Evolutionary conservation across 2,888 invertebrate species (phyloP).

Genomic region (Phrixothrix hirtus): DNA sequence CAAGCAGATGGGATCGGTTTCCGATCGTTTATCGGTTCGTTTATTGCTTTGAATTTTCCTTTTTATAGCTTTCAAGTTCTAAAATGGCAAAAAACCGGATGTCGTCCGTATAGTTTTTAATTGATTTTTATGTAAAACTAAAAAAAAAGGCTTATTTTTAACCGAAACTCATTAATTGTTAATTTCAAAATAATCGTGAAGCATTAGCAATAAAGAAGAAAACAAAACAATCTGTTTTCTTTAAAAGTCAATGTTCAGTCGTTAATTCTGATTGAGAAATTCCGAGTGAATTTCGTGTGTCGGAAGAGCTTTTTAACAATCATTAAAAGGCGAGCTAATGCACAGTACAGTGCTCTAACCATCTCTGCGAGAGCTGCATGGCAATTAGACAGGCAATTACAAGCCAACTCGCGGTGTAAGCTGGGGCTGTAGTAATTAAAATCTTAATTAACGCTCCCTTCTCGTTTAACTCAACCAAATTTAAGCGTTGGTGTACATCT

Average conservation of each 20-base stretch:
- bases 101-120: constrained; percentile 14
- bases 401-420: constrained; percentile 38
- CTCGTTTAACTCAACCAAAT: constrained; percentile 35
- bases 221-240: too few species aligned
- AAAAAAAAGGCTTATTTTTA: too few species aligned
- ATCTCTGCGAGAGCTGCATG: constrained; percentile 39
- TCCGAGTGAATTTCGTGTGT: constrained; percentile 8
- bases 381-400: constrained; percentile 52
- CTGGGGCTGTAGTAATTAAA: constrained; percentile 37
- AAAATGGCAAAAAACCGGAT: constrained; percentile 5
- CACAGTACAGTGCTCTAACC: constrained; percentile 24
- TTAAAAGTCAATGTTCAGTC: too few species aligned
- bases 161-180: too few species aligned
- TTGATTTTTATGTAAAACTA: too few species aligned
- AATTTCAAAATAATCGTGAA: too few species aligned
- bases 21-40: constrained; percentile 41
- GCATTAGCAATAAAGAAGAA: too few species aligned
- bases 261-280: constrained; percentile 1
- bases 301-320: constrained; percentile 23
- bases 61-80: constrained; percentile 22
- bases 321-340: constrained; percentile 25
- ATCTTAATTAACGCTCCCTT: constrained; percentile 40
- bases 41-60: constrained; percentile 22
- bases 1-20: constrained; percentile 40
- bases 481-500: constrained; percentile 28